Conservation (phyloP, 1,140 invertebrate species). For the Babylonia areolata region DNA sequence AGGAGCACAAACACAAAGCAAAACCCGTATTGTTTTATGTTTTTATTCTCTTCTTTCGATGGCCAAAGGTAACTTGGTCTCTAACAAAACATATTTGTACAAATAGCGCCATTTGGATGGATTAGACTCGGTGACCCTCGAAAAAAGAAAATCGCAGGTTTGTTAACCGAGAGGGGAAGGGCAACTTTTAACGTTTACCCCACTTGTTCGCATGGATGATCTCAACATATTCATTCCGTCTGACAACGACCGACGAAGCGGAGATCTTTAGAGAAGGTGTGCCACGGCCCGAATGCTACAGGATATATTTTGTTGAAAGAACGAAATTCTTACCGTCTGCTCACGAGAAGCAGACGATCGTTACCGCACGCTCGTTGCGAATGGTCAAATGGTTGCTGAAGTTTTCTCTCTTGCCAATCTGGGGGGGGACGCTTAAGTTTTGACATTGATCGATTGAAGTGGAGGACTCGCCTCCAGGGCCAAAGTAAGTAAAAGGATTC, state of each 20-base stretch:
- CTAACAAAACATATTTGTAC: background rate
- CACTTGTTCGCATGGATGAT: background rate
- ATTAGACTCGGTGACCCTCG: slow-evolving; percentile 18
- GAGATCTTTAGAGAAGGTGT: background rate
- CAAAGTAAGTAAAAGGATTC: background rate
- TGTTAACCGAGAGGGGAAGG: slow-evolving; percentile 12
- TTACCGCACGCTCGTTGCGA: background rate
- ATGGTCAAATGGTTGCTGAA: background rate
- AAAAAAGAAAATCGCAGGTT: slow-evolving; percentile 4
- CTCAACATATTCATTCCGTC: background rate
- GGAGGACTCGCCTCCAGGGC: background rate
- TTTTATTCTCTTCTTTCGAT: background rate
- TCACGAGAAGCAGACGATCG: background rate
- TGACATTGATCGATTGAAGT: slow-evolving; percentile 14
- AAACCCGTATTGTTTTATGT: background rate
- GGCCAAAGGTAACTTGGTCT: background rate
- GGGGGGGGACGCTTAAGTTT: background rate
- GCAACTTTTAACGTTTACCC: background rate
- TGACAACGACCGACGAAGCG: background rate
- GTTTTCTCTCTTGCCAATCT: too few species aligned
- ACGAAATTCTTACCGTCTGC: background rate
- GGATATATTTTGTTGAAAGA: background rate
- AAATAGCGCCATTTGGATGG: slow-evolving; percentile 2
- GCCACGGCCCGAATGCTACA: background rate
- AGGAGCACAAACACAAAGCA: background rate